Base-by-base conservation (phyloP, 2,113 vertebrate species). In the Eupsittula cactorum region DNA sequence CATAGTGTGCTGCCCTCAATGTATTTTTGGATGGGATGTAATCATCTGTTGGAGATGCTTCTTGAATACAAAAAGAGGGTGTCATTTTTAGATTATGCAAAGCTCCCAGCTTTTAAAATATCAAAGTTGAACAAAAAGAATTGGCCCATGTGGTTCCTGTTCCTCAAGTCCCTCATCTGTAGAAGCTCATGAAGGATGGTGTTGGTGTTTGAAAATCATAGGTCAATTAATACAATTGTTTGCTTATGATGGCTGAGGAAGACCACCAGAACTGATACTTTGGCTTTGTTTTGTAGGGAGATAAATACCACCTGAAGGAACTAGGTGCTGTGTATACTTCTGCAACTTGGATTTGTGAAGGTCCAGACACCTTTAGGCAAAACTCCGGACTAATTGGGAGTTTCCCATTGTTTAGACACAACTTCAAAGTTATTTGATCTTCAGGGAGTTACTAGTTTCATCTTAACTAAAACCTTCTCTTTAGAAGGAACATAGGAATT, bases 161-260 rank as follows among this genome's bases (percentile, higher is more conserved):
- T 87, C 35, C 70, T 85, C 23, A 11, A 6, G 31, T 10, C 18
- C 24, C 24, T 84, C 9, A 2, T 33, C 17, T 68, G 37, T 68
- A 55, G 60, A 53, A 60, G 47, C 5, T 64, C 29, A 29, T 41
- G 62, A 78, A 76, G 73, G 49, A 49, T 13, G n/a, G 21, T 11
- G 13, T 1, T 27, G 12, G 10, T 47, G 29, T 67, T 88, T 81
- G 67, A 83, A 60, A 90, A 53, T 44, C 70, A 65, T 52, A 39
- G 21, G 29, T 42, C 5, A 31, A 16, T 6, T 18, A 52, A 52
- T 19, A 11, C 3, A 41, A 0, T 44, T 1, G 0, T 90, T 73
- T 50, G 18, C 19, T 86, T 67, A 28, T 60, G 42, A 18, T 62
- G 25, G 16, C n/a, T 11, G 50, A 86, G n/a, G 27, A 85, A 50